Percentiles rank a stretch among this genome's conserved stretches.
Conservation (phyloP, 2,888 invertebrate genomes). For the Nyleta sp. region DNA sequence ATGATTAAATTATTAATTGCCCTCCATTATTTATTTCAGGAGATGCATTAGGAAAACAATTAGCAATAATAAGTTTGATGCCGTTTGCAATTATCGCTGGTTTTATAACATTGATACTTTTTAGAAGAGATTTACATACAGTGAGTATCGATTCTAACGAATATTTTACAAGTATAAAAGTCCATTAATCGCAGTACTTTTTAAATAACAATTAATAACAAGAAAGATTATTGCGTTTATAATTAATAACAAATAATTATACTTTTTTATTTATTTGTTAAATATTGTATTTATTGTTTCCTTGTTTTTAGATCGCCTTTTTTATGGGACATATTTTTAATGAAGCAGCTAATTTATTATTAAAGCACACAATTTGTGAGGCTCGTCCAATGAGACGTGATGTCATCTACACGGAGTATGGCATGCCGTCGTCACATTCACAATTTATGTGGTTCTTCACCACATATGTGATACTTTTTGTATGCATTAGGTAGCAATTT, state of each 20-base stretch:
- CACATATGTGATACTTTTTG: conserved; percentile 92
- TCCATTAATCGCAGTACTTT: too few species aligned
- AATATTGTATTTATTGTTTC: not conserved
- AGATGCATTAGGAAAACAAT: conserved; percentile 91
- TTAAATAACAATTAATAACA: too few species aligned
- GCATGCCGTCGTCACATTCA: conserved; percentile 96
- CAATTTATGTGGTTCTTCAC: conserved; percentile 97
- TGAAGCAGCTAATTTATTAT: conserved; percentile 89
- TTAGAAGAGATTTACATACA: conserved; percentile 95
- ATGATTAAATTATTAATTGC: too few species aligned
- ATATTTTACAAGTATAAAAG: too few species aligned
- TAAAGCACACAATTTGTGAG: conserved; percentile 93
- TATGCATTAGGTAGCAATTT: conserved; percentile 89
- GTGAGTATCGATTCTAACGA: conserved; percentile 84
- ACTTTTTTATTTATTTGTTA: too few species aligned
- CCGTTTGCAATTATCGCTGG: conserved; percentile 93
- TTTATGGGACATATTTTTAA: conserved; percentile 90
- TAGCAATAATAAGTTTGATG: conserved; percentile 91
- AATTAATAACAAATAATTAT: too few species aligned
- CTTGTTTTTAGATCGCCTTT: conserved; percentile 88
- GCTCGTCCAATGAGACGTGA: conserved; percentile 89
- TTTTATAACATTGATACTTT: conserved; percentile 92
- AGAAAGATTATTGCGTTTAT: too few species aligned
- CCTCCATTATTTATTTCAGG: too few species aligned
- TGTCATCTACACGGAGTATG: conserved; percentile 89